Percentiles rank a stretch among this genome's conserved stretches.
Conservation (phyloP, 2,797 vertebrate genomes). For the Diplodus sargus region DNA sequence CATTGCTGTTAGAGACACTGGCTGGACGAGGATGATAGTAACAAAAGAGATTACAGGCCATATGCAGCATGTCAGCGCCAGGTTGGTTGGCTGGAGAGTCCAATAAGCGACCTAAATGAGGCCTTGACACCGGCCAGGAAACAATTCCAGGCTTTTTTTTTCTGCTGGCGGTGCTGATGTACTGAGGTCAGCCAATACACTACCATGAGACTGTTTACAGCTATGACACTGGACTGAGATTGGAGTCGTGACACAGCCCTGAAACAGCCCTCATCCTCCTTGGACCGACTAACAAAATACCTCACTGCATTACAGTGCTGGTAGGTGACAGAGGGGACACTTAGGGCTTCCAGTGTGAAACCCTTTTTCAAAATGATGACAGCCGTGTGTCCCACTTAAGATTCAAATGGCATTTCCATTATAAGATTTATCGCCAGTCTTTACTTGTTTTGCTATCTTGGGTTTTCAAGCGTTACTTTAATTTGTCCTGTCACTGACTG, state of each 20-base stretch:
- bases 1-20: constrained; percentile 40
- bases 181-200: constrained; percentile 67
- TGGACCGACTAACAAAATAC: constrained; percentile 53
- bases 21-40: constrained; percentile 51
- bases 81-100: constrained; percentile 61
- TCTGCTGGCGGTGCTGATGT: constrained; percentile 55
- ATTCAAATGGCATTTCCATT: background rate
- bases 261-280: constrained; percentile 48
- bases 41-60: constrained; percentile 60
- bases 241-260: constrained; percentile 64
- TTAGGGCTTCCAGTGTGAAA: background rate
- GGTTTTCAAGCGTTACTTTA: background rate
- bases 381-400: background rate
- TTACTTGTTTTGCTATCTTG: background rate
- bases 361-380: background rate
- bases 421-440: background rate
- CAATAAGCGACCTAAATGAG: constrained; percentile 74
- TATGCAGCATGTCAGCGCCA: constrained; percentile 54
- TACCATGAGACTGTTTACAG: constrained; percentile 64
- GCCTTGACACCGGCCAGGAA: constrained; percentile 73
- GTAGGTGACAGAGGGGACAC: constrained; percentile 8
- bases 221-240: constrained; percentile 64
- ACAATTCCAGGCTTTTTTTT: constrained; percentile 68
- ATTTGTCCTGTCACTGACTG: background rate
- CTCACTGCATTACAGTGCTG: constrained; percentile 22